Percentiles rank a stretch among this genome's conserved stretches.
phyloP scores from a whole-genome alignment of 2,797 vertebrate species.

The Sorex maritimensis region DNA sequence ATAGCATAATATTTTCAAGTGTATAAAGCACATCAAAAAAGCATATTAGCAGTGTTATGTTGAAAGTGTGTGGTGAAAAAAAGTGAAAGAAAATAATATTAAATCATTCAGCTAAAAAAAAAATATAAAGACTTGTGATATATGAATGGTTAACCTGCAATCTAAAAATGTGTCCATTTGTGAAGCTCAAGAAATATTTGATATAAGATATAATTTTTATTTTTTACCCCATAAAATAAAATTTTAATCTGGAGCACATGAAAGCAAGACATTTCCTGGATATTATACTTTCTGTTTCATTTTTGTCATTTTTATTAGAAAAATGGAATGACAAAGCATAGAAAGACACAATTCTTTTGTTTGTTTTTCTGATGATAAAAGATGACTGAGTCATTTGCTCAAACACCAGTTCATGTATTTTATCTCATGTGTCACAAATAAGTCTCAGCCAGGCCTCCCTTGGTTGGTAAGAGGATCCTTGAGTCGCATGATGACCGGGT shows the following conservation, averaged over 20 bases:
- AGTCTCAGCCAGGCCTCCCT: not conserved
- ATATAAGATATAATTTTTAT: conserved; percentile 54
- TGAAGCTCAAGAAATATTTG: conserved; percentile 52
- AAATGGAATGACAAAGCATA: not conserved
- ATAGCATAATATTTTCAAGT: conserved; percentile 13
- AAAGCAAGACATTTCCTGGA: not conserved
- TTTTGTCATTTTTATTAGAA: conserved; percentile 48
- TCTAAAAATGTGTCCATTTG: conserved; percentile 59
- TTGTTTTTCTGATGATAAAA: conserved; percentile 33
- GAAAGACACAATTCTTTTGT: conserved; percentile 52
- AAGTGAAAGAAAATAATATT: not conserved
- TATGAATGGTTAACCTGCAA: conserved; percentile 23
- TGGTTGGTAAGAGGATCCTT: conserved; percentile 65
- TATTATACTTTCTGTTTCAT: conserved; percentile 26
- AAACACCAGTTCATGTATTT: conserved; percentile 53
- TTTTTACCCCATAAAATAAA: conserved; percentile 53
- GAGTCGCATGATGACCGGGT: not conserved
- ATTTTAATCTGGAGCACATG: conserved; percentile 20
- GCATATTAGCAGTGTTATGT: conserved; percentile 31
- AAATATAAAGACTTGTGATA: conserved; percentile 6
- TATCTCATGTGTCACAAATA: conserved; percentile 46
- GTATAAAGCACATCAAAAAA: conserved; percentile 9
- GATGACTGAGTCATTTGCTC: conserved; percentile 49
- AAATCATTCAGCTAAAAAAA: not conserved
- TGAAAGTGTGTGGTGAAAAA: conserved; percentile 18